Base-by-base conservation (phyloP, 1,140 invertebrate genomes). In the Temnothorax curvispinosus region DNA sequence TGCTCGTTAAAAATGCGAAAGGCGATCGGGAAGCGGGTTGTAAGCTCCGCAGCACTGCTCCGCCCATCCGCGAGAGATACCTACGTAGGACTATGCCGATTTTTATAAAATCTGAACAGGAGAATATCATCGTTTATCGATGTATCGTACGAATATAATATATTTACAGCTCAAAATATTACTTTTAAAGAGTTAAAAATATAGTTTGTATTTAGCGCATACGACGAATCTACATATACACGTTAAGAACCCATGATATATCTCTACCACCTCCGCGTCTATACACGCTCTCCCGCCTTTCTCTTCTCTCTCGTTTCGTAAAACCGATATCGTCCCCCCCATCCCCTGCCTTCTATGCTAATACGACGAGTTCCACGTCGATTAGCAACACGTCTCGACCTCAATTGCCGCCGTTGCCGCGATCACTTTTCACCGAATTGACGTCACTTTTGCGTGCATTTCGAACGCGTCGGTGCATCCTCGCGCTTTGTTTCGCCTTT, bases 151-250 rank as follows among this genome's bases (percentile, higher is more conserved):
- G 92, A 92, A 93, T 93, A 93, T 92, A 90, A 87, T 91, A 84
- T 89, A 87, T 90, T 88, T 92, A 94, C 92, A 94, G 88, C 92
- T 95, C 89, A 94, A 94, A 94, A 93, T 94, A 94, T 95, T 93
- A 94, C 84, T 93, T 95, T 94, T 94, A 94, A 94, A 95, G 94
- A 95, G 92, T 94, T 95, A 95, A 95, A 95, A 95, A 95, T 95
- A 95, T 95, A 95, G 91, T 94, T 91, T 94, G 92, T 93, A 94
- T 94, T 94, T 94, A 94, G 92, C 94, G 94, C 94, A 82, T 74
- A 91, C 93, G 93, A 94, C 93, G 93, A 93, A 95, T 91, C 93
- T 94, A 74, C 67, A 82, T 82, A 91, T 94, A 94, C 91, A 90
- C 89, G 76, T 91, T 89, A 88, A 88, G 75, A 90, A 87, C 86